phyloP scores from a whole-genome alignment of 1,140 invertebrate genomes.

The Holotrichia oblita region DNA sequence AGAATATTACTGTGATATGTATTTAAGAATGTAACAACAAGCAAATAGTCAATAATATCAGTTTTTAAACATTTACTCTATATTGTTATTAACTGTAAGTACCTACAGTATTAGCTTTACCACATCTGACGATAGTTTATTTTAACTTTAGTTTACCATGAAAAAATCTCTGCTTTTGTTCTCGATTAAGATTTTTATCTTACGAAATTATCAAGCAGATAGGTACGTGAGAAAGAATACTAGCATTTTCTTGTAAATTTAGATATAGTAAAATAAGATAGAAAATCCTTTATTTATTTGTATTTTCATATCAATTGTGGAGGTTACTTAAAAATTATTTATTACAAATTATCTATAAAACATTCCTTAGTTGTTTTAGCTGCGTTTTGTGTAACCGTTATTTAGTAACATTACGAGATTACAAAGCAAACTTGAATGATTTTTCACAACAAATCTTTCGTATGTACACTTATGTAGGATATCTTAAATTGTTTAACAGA shows the following conservation, averaged over 20 bases:
- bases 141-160: conserved; percentile 12
- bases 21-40: conserved; percentile 11
- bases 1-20: conserved; percentile 10
- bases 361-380: conserved; percentile 10
- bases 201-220: not conserved
- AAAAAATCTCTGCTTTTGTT: conserved; percentile 30
- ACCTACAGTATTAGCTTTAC: conserved; percentile 21
- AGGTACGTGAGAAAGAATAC: conserved; percentile 15
- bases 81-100: not conserved
- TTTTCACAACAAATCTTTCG: not conserved
- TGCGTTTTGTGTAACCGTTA: conserved; percentile 4
- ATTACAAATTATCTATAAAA: conserved; percentile 1
- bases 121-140: conserved; percentile 15
- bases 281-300: conserved; percentile 20
- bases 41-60: not conserved
- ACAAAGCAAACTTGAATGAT: not conserved
- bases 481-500: not conserved
- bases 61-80: not conserved
- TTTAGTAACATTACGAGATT: not conserved
- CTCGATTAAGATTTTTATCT: conserved; percentile 23
- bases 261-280: conserved; percentile 4
- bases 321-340: conserved; percentile 31
- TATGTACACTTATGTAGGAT: not conserved
- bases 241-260: conserved; percentile 14
- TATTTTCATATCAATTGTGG: conserved; percentile 8